A percentile compares a stretch with the other conserved stretches of the same genome.
phyloP scores from a whole-genome alignment of 2,888 invertebrate species.

The Allophyes oxyacanthae region DNA sequence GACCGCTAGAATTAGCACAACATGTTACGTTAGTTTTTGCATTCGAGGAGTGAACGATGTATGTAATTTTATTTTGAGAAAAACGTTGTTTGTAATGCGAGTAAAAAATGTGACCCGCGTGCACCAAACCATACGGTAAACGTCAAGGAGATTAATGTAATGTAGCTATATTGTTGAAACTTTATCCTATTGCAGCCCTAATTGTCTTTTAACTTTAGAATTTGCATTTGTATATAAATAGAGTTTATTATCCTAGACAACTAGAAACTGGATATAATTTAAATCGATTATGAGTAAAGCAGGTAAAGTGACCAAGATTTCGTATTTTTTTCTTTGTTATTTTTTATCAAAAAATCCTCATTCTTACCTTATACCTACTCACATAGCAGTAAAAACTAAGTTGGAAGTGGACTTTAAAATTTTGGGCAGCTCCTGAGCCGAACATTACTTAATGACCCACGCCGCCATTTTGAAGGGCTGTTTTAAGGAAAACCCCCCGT shows the following conservation, averaged over 20 bases:
- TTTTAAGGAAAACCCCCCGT: slow-evolving; percentile 79
- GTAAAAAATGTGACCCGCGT: slow-evolving; percentile 39
- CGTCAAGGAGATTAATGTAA: too few relatives aligned
- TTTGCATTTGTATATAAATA: too few relatives aligned
- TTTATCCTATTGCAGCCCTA: too few relatives aligned
- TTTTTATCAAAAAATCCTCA: slow-evolving; percentile 36
- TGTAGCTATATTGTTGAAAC: too few relatives aligned
- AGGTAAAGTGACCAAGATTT: neutral
- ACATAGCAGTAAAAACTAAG: slow-evolving; percentile 70
- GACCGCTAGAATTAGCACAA: slow-evolving; percentile 45
- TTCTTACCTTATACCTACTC: slow-evolving; percentile 61
- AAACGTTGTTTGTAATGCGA: slow-evolving; percentile 42
- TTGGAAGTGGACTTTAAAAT: slow-evolving; percentile 81
- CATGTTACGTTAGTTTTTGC: slow-evolving; percentile 45
- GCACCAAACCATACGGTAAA: slow-evolving; percentile 9
- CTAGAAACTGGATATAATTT: slow-evolving; percentile 9
- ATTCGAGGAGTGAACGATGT: slow-evolving; percentile 22
- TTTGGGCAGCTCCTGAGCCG: slow-evolving; percentile 76
- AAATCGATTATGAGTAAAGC: neutral
- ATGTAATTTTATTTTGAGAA: slow-evolving; percentile 49
- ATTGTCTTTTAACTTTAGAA: too few relatives aligned
- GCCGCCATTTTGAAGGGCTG: slow-evolving; percentile 83
- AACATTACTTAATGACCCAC: slow-evolving; percentile 82
- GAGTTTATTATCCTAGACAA: too few relatives aligned
- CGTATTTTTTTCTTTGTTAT: slow-evolving; percentile 11